A percentile compares a stretch with the other conserved stretches of the same genome.
phyloP scores from a whole-genome alignment of 1,140 invertebrate genomes.

The Drosophila equinoxialis region DNA sequence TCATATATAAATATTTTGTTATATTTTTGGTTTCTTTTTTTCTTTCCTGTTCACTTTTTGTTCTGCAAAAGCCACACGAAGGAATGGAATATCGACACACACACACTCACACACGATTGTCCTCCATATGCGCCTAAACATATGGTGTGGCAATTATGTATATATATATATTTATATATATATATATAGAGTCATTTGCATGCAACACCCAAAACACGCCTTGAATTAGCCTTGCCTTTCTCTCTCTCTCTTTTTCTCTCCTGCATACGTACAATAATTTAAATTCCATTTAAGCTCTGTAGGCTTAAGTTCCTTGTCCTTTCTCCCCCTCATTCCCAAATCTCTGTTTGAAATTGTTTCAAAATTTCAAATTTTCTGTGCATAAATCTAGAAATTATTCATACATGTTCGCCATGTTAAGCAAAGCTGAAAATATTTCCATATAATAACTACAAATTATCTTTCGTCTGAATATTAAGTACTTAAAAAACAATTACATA shows the following conservation, averaged over 20 bases:
- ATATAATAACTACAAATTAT: conserved; percentile 16
- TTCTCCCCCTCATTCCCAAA: conserved; percentile 18
- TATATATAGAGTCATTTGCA: conserved; percentile 22
- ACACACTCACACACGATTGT: conserved; percentile 34
- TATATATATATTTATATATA: not conserved
- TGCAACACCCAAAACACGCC: conserved; percentile 56
- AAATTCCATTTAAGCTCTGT: conserved; percentile 63
- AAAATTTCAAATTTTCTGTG: conserved; percentile 26
- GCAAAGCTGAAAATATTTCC: conserved; percentile 13
- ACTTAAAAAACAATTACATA: conserved; percentile 49
- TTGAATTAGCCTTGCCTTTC: conserved; percentile 50
- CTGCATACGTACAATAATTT: conserved; percentile 74
- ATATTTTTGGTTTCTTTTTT: conserved; percentile 54
- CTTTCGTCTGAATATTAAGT: conserved; percentile 21
- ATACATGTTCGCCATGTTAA: conserved; percentile 16
- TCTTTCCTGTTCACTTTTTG: conserved; percentile 77
- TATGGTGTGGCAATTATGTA: conserved; percentile 30
- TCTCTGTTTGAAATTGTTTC: not conserved
- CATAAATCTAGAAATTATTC: conserved; percentile 20
- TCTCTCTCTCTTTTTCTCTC: conserved; percentile 18
- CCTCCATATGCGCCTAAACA: conserved; percentile 48
- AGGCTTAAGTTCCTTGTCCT: conserved; percentile 51
- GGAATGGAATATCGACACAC: conserved; percentile 35
- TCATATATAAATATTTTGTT: conserved; percentile 22
- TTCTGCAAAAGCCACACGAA: conserved; percentile 74